Conservation (phyloP, 2,113 vertebrate genomes). For the Pao palembangensis region DNA sequence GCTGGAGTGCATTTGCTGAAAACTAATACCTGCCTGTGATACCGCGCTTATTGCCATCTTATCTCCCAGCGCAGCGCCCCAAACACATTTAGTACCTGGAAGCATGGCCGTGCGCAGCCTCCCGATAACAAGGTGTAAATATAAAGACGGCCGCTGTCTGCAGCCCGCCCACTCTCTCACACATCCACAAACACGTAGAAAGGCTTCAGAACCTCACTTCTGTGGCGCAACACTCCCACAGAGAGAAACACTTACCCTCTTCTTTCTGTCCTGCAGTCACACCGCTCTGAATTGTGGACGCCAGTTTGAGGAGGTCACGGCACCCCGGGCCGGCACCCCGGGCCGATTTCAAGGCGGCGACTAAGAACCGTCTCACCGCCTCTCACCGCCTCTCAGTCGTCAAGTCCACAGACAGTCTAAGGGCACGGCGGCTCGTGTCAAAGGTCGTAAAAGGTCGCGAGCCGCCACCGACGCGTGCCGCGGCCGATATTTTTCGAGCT, state of each 20-base stretch:
- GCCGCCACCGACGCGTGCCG: not conserved
- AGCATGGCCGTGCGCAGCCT: slow-evolving; percentile 30
- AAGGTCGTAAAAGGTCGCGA: not conserved
- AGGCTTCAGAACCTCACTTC: slow-evolving; percentile 13
- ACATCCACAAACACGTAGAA: slow-evolving; percentile 19
- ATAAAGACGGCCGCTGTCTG: slow-evolving; percentile 38
- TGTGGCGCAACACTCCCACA: slow-evolving; percentile 3
- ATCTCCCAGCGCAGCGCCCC: slow-evolving; percentile 56
- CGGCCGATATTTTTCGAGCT: too few relatives aligned
- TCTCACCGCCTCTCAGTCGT: not conserved
- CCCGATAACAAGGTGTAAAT: slow-evolving; percentile 48
- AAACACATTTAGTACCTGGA: slow-evolving; percentile 55
- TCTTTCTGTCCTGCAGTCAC: not conserved
- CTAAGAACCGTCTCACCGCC: slow-evolving; percentile 1
- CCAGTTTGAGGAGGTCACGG: not conserved
- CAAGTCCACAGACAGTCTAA: not conserved
- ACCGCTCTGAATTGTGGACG: not conserved
- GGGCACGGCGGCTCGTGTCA: not conserved
- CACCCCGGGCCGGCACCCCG: too few relatives aligned
- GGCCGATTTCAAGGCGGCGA: slow-evolving; percentile 10
- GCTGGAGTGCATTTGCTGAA: slow-evolving; percentile 41
- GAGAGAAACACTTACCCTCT: not conserved
- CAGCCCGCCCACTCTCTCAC: slow-evolving; percentile 17
- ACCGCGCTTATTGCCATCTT: slow-evolving; percentile 60
- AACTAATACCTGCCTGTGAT: slow-evolving; percentile 54